A percentile compares a stretch with the other conserved stretches of the same genome.
Conservation (phyloP, 2,888 invertebrate species). For the Amorpha juglandis region DNA sequence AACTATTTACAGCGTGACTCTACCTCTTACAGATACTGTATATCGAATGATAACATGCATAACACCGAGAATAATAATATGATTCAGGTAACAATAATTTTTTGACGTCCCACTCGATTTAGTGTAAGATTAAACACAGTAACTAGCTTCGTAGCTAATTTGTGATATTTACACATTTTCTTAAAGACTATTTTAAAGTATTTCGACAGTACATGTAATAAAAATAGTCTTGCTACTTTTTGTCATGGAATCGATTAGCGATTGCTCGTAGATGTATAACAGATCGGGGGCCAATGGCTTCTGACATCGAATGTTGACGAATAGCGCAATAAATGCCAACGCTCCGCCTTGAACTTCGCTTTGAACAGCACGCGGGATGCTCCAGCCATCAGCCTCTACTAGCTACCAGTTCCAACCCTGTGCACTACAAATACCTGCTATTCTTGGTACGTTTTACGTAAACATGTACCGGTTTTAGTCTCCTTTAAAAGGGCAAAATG, state of each 20-base stretch:
- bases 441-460: conserved; percentile 51
- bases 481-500: conserved; percentile 66
- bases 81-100: too few relatives aligned
- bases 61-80: too few relatives aligned
- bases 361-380: conserved; percentile 64
- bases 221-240: conserved; percentile 6
- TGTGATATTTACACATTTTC: background rate
- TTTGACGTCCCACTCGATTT: too few relatives aligned
- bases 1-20: too few relatives aligned
- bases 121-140: too few relatives aligned
- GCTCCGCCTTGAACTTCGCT: conserved; percentile 81
- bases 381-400: conserved; percentile 51
- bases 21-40: too few relatives aligned
- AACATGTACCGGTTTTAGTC: conserved; percentile 66
- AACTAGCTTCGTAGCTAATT: background rate
- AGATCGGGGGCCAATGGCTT: conserved; percentile 41
- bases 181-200: too few relatives aligned
- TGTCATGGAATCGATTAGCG: conserved; percentile 11
- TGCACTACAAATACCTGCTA: conserved; percentile 49
- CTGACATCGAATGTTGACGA: conserved; percentile 66
- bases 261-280: conserved; percentile 23
- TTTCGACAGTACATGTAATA: background rate
- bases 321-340: conserved; percentile 80
- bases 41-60: too few relatives aligned
- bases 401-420: conserved; percentile 44